Evolutionary conservation across 2,113 vertebrate species (phyloP).

Genomic region (Apteryx mantelli): DNA sequence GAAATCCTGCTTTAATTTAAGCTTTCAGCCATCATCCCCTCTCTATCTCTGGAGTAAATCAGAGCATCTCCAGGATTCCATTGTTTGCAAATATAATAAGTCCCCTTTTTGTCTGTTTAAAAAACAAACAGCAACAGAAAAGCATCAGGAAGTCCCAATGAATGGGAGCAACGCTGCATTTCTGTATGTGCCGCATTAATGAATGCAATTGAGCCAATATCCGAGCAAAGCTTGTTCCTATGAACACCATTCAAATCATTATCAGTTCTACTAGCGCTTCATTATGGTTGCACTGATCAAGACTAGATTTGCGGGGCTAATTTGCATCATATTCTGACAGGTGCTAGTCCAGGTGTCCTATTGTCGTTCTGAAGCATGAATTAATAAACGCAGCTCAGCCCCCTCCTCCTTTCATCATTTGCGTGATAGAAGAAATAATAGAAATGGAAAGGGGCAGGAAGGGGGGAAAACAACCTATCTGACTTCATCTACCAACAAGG

Average conservation of each 20-base stretch:
- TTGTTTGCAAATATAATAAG: conserved; percentile 74
- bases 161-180: conserved; percentile 2
- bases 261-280: background rate
- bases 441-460: background rate
- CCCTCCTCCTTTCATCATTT: background rate
- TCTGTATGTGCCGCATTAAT: background rate
- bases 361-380: background rate
- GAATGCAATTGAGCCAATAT: conserved; percentile 9
- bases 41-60: conserved; percentile 68
- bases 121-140: conserved; percentile 44
- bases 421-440: background rate
- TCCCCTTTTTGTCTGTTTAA: background rate
- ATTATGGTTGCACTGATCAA: conserved; percentile 14
- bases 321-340: conserved; percentile 67
- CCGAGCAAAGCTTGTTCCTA: background rate
- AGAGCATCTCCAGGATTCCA: conserved; percentile 58
- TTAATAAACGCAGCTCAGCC: background rate
- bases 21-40: conserved; percentile 24
- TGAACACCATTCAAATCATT: background rate
- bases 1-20: conserved; percentile 71
- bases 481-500: background rate
- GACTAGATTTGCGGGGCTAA: conserved; percentile 40
- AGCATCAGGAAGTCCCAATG: conserved; percentile 8
- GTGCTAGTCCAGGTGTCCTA: conserved; percentile 72
- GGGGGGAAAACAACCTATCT: background rate